These are phyloP conservation scores for Schizothorax lantsangensis DNA, from an alignment of 2,797 vertebrate genomes.

Conservation along the genomic window DNA sequence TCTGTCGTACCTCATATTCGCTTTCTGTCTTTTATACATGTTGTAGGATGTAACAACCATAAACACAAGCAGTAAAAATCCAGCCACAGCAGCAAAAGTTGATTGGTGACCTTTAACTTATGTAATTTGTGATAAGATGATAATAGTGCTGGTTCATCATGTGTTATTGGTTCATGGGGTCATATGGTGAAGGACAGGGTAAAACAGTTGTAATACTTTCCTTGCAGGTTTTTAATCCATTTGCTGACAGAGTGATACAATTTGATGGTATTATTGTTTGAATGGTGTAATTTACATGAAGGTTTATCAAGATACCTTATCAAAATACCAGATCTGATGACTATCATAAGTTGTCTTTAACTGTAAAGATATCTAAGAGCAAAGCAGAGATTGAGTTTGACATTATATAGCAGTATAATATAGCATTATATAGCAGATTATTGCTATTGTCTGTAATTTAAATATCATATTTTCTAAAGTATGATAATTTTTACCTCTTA, in stretches of 20 bases:
- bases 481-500: neutral
- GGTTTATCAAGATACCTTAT: neutral
- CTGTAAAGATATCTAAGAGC: neutral
- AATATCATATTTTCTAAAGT: neutral
- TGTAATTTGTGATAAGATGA: conserved; percentile 28
- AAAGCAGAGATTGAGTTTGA: neutral
- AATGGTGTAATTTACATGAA: neutral
- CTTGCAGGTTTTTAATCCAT: neutral
- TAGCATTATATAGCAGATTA: neutral
- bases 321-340: conserved; percentile 4
- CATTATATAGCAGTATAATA: neutral
- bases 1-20: conserved; percentile 54
- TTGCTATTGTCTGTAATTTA: conserved; percentile 6
- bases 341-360: neutral
- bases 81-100: conserved; percentile 48
- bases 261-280: neutral
- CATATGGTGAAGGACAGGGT: conserved; percentile 17
- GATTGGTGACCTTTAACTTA: neutral
- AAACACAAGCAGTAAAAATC: conserved; percentile 65
- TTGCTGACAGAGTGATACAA: conserved; percentile 1
- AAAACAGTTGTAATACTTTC: neutral
- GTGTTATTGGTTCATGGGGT: conserved; percentile 5
- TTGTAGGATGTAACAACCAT: conserved; percentile 34
- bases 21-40: conserved; percentile 50
- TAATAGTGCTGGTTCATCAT: neutral